A percentile compares a stretch with the other conserved stretches of the same genome.
These are phyloP conservation scores for Neodiprion virginianus DNA, from an alignment of 1,140 invertebrate genomes.

Conservation along the genomic window DNA sequence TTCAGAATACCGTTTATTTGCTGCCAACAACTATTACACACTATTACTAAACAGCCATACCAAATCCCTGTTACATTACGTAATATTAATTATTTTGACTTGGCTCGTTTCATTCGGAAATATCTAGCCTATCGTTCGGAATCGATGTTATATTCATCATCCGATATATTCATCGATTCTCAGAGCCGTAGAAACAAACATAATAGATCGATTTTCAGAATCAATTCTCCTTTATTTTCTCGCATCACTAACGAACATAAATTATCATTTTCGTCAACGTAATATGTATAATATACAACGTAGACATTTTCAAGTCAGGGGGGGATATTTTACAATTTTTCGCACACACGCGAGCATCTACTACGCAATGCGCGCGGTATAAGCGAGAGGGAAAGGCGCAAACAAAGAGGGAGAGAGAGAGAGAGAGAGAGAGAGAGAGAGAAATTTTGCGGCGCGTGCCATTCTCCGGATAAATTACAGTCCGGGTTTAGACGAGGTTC, in stretches of 20 bases:
- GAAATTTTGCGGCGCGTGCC: constrained; percentile 16
- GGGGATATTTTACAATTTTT: not conserved
- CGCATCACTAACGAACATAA: not conserved
- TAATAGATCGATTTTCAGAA: not conserved
- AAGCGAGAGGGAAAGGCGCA: not conserved
- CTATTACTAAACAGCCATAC: no score
- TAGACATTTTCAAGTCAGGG: no score
- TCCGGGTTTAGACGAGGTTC: constrained; percentile 7
- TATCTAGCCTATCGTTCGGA: not conserved
- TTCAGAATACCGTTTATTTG: no score
- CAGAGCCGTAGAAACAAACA: not conserved
- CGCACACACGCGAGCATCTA: no score
- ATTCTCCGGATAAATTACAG: constrained; percentile 15
- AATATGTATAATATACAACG: no score
- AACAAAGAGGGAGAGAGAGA: constrained; percentile 15
- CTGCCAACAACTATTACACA: no score
- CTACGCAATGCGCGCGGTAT: no score
- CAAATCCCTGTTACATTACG: no score
- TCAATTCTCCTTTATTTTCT: not conserved
- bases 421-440: constrained; percentile 21
- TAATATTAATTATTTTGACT: not conserved
- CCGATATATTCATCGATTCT: not conserved
- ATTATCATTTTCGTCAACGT: no score
- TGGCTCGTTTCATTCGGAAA: not conserved
- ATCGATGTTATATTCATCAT: not conserved